A percentile compares a stretch with the other conserved stretches of the same genome.
Evolutionary conservation across 2,113 vertebrate species (phyloP).

Genomic region (Macrotus californicus): DNA sequence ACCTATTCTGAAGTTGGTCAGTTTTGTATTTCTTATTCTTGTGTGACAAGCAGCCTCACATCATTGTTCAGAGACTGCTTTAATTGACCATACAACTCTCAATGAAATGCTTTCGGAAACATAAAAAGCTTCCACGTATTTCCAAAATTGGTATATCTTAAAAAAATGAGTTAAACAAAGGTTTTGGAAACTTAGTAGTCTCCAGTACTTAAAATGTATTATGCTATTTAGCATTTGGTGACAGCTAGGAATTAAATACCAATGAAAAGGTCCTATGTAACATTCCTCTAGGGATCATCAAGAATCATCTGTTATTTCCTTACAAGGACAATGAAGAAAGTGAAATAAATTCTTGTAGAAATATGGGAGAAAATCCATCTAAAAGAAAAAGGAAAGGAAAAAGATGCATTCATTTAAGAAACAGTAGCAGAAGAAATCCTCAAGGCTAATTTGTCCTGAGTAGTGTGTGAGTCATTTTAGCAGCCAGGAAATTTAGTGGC

Average conservation of each 20-base stretch:
- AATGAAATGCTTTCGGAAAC: not conserved
- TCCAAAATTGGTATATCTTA: not conserved
- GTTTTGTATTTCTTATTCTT: not conserved
- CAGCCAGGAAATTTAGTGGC: constrained; percentile 40
- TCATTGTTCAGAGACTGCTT: not conserved
- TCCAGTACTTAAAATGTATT: not conserved
- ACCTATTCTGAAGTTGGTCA: not conserved
- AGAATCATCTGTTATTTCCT: not conserved
- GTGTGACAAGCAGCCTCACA: not conserved
- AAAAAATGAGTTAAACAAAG: not conserved
- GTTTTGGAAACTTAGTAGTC: not conserved
- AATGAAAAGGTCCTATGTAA: not conserved
- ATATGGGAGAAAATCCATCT: not conserved
- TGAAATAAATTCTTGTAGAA: not conserved
- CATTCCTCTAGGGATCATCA: not conserved
- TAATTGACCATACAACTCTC: not conserved
- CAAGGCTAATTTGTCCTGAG: not conserved
- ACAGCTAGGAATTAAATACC: not conserved
- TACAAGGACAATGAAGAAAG: not conserved
- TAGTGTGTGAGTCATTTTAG: not conserved
- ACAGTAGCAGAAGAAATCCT: not conserved
- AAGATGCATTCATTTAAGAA: not conserved
- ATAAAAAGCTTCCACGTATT: not conserved
- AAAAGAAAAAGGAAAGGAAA: not conserved
- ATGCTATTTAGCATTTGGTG: not conserved